Conservation (phyloP, 2,888 invertebrate genomes). For the Dendrolimus pini region DNA sequence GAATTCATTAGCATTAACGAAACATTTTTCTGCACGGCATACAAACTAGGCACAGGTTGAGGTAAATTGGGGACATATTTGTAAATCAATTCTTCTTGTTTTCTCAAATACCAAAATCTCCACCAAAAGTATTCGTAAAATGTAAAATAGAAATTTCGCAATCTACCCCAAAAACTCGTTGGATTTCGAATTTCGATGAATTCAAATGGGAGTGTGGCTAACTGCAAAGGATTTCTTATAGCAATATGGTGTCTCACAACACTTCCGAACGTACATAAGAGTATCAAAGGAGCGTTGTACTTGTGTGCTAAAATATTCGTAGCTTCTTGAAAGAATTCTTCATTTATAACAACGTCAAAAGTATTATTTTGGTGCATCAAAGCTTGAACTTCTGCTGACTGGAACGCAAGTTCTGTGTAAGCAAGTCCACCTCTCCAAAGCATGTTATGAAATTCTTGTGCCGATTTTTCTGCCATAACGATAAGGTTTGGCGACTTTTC, state of each 20-base stretch:
- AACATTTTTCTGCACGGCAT: slow-evolving; percentile 25
- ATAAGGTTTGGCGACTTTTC: slow-evolving; percentile 55
- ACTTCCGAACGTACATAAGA: slow-evolving; percentile 23
- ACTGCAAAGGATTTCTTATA: slow-evolving; percentile 24
- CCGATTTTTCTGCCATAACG: slow-evolving; percentile 44
- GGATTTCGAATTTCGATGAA: neutral
- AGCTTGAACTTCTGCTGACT: slow-evolving; percentile 7
- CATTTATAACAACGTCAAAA: slow-evolving; percentile 35
- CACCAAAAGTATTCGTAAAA: slow-evolving; percentile 21
- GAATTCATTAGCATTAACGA: slow-evolving; percentile 40
- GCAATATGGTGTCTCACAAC: slow-evolving; percentile 22
- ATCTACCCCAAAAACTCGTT: neutral
- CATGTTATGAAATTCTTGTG: slow-evolving; percentile 43
- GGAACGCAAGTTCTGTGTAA: neutral
- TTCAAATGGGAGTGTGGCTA: slow-evolving; percentile 14
- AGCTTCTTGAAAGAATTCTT: slow-evolving; percentile 37
- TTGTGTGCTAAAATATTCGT: slow-evolving; percentile 33
- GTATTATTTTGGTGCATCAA: slow-evolving; percentile 21
- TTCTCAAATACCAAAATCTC: slow-evolving; percentile 19
- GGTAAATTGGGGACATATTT: slow-evolving; percentile 21
- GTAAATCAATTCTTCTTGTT: slow-evolving; percentile 20
- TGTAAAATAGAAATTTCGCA: slow-evolving; percentile 5
- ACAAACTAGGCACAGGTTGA: slow-evolving; percentile 22
- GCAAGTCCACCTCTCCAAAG: neutral
- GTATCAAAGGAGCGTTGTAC: slow-evolving; percentile 26